These are phyloP conservation scores for Mirounga angustirostris DNA, from an alignment of 2,113 vertebrate genomes.

Conservation along the genomic window DNA sequence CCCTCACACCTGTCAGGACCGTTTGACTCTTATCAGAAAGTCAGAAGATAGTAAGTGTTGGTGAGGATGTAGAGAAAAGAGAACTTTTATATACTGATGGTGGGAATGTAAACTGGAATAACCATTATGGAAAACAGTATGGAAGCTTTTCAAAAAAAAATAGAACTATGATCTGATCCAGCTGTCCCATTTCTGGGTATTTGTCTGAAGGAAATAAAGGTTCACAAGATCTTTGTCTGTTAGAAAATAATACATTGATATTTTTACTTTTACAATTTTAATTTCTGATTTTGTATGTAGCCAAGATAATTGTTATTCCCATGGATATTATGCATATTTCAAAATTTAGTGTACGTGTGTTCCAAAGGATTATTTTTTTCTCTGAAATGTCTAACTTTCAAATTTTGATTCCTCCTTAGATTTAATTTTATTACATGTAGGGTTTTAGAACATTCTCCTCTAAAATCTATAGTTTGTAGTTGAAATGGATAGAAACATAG, in stretches of 20 bases:
- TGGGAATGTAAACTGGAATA: not conserved
- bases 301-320: not conserved
- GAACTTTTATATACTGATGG: not conserved
- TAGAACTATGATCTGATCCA: not conserved
- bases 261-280: slow-evolving; percentile 25
- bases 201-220: not conserved
- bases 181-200: not conserved
- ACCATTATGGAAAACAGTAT: not conserved
- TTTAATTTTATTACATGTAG: slow-evolving; percentile 29
- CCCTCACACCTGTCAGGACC: not conserved
- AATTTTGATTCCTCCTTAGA: slow-evolving; percentile 15
- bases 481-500: not conserved
- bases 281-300: slow-evolving; percentile 16
- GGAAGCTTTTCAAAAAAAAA: not conserved
- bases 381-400: slow-evolving; percentile 1
- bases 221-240: not conserved
- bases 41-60: not conserved
- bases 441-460: not conserved
- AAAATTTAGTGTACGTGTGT: not conserved
- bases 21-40: not conserved
- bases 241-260: not conserved
- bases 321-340: not conserved
- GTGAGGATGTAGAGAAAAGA: not conserved
- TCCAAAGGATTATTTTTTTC: not conserved
- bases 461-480: not conserved